These are phyloP conservation scores for Stenurella melanura DNA, from an alignment of 2,888 invertebrate genomes.

Conservation along the genomic window DNA sequence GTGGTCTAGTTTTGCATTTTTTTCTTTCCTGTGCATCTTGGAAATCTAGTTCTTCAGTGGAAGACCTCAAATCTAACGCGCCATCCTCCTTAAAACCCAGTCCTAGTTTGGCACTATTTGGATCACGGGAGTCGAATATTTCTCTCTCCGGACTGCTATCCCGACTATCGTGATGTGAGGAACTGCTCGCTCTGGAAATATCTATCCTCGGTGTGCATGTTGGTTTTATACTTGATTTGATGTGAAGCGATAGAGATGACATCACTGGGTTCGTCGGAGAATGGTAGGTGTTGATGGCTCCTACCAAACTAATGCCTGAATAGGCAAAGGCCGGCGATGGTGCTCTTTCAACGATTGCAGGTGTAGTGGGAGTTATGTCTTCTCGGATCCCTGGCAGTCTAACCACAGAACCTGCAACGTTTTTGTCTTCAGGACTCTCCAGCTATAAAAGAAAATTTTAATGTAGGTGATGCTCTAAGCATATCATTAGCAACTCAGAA, in stretches of 20 bases:
- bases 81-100: constrained; percentile 78
- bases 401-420: constrained; percentile 73
- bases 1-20: constrained; percentile 68
- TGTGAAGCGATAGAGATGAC: constrained; percentile 62
- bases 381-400: constrained; percentile 77
- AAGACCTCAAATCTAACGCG: constrained; percentile 88
- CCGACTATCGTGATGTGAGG: constrained; percentile 90
- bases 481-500: not conserved
- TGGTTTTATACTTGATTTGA: constrained; percentile 70
- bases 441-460: constrained; percentile 70
- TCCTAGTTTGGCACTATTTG: constrained; percentile 69
- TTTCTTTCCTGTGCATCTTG: constrained; percentile 77
- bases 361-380: constrained; percentile 70
- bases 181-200: constrained; percentile 91
- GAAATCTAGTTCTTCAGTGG: constrained; percentile 91
- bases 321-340: constrained; percentile 47
- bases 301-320: constrained; percentile 69
- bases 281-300: constrained; percentile 46
- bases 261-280: constrained; percentile 61
- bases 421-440: constrained; percentile 77
- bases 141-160: constrained; percentile 91
- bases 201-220: constrained; percentile 90
- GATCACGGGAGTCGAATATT: constrained; percentile 73
- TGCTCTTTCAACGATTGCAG: constrained; percentile 45
- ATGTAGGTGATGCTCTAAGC: not conserved